Base-by-base conservation (phyloP, 2,888 invertebrate genomes). In the Nymphalis urticae region DNA sequence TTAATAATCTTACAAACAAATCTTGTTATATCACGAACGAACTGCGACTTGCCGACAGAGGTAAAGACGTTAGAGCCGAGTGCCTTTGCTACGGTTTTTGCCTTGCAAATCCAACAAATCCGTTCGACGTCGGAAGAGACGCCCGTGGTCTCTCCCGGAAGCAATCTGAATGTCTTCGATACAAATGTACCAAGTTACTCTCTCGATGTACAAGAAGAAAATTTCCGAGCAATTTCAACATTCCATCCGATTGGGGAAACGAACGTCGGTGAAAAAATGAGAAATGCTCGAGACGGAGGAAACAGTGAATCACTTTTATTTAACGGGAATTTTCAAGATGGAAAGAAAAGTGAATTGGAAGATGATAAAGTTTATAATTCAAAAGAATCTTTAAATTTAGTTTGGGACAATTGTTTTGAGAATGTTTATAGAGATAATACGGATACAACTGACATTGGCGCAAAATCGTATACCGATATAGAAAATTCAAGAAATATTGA, bases 181-280 rank as follows among this genome's bases (percentile, higher is more conserved):
- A 80, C 77, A 71, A 76, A 73, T 75, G 75, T 73, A 70, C 76
- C 78, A 71, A 78, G 76, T 72, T 79, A 76, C 71, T 74, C 75
- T 71, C 69, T 73, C 73, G 77, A 81, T 72, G 79, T 74, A 78
- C 80, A 77, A 77, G 80, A 80, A 80, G 82, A 85, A 81, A 84
- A 90, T 89, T 87, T 85, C 85, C 87, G 83, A 82, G 82, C 86
- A 89, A 90, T 88, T 83, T 85, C 82, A 73, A 80, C 86, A 80
- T 81, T 83, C 88, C 83, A 84, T 83, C 76, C 79, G 75, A 72
- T 77, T 74, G 78, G 78, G 79, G 80, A 82, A 75, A 79, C 82
- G 75, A 81, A 80, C 79, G 71, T 69, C 73, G 75, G 69, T 75
- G 79, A 79, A 75, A 82, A 85, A 85, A 82, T 84, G 79, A 73